Conservation (phyloP, 2,113 vertebrate species). For the Microtus pennsylvanicus region DNA sequence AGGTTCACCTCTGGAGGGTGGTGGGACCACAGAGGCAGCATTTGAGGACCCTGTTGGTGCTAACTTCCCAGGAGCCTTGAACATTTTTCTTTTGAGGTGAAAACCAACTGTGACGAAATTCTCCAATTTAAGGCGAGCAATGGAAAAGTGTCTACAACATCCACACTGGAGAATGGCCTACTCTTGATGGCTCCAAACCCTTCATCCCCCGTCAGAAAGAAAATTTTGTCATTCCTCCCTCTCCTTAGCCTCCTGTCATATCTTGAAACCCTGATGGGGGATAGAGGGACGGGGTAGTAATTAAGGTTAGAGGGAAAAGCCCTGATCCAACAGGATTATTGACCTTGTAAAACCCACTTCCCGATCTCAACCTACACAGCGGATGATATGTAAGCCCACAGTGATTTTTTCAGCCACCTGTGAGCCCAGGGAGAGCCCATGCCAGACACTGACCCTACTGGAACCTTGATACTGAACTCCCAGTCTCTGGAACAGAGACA, state of each 20-base stretch:
- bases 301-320: not conserved
- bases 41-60: not conserved
- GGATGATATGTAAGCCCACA: not conserved
- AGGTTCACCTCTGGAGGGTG: not conserved
- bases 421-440: not conserved
- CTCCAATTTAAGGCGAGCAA: not conserved
- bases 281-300: not conserved
- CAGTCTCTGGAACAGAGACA: not conserved
- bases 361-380: fast-evolving
- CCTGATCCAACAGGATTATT: not conserved
- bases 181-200: not conserved
- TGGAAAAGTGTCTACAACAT: too few species aligned
- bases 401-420: not conserved
- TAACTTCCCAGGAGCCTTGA: not conserved
- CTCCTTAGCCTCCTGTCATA: not conserved
- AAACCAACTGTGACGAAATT: not conserved
- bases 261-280: not conserved
- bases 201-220: too few species aligned
- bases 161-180: not conserved
- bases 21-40: not conserved
- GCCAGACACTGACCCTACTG: not conserved
- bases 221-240: not conserved
- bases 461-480: not conserved
- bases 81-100: not conserved
- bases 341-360: not conserved